Evolutionary conservation across 2,797 vertebrate genomes (phyloP).

Genomic region (Rhabdophis nuchalis): DNA sequence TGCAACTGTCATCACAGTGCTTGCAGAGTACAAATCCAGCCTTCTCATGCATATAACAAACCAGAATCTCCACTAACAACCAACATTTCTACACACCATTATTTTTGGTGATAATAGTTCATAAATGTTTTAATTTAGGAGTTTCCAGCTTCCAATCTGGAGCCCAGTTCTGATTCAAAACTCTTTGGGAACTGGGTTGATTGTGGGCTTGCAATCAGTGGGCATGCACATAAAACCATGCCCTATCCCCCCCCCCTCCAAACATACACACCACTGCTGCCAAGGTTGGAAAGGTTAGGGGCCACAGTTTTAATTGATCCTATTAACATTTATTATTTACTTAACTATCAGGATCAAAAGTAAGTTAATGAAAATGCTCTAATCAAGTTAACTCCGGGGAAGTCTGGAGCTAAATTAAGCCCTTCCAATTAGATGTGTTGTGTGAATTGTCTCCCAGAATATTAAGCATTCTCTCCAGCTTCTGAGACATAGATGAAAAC

Average conservation of each 20-base stretch:
- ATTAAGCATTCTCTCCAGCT: neutral
- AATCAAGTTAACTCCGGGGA: neutral
- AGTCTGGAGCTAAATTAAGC: neutral
- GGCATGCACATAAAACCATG: no score
- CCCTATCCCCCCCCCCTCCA: no score
- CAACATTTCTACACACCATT: neutral
- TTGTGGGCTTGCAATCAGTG: no score
- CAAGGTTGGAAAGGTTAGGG: no score
- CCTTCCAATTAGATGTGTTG: neutral
- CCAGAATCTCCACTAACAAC: neutral
- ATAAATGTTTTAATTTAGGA: neutral
- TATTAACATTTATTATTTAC: neutral
- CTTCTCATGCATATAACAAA: neutral
- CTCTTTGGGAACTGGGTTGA: no score
- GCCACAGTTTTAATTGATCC: neutral
- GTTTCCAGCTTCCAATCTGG: no score
- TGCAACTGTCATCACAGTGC: neutral
- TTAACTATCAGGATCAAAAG: neutral
- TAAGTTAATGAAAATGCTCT: neutral
- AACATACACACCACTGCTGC: no score
- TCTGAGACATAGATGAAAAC: neutral
- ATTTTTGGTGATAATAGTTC: neutral
- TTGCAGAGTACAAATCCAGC: neutral
- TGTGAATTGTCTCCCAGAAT: neutral
- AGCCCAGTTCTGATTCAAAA: no score